Evolutionary conservation across 2,113 vertebrate genomes (phyloP).

Genomic region (Megaleporinus macrocephalus): DNA sequence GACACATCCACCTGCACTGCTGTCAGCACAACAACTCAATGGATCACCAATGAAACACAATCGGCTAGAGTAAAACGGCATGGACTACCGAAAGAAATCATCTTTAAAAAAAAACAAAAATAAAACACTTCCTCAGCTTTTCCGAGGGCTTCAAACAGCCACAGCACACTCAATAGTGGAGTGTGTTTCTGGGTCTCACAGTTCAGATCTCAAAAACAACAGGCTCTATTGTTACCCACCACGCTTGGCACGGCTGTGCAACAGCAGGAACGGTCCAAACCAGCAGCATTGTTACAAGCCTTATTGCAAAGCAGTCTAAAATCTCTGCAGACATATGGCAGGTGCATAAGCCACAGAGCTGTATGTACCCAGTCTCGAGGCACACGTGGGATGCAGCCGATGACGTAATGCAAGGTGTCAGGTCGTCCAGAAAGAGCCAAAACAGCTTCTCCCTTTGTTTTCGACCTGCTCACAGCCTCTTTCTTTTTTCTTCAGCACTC

Average conservation of each 20-base stretch:
- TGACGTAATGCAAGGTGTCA: constrained; percentile 63
- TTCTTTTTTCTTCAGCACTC: too few species aligned
- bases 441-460: constrained; percentile 45
- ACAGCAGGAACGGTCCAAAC: constrained; percentile 8
- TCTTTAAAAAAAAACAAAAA: too few species aligned
- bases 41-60: neutral
- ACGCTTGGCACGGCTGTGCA: neutral
- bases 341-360: constrained; percentile 44
- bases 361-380: constrained; percentile 50
- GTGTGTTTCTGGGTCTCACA: constrained; percentile 21
- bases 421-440: constrained; percentile 24
- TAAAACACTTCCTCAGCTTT: neutral
- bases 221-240: constrained; percentile 18
- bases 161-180: neutral
- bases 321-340: constrained; percentile 36
- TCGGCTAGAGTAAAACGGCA: neutral
- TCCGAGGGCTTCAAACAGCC: constrained; percentile 15
- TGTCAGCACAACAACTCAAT: neutral
- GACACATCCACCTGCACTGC: neutral
- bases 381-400: constrained; percentile 70
- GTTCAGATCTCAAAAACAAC: constrained; percentile 1
- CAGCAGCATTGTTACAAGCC: constrained; percentile 4
- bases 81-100: neutral
- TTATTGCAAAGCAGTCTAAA: neutral
- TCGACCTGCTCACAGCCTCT: neutral